These are phyloP conservation scores for Acanthurus tractus DNA, from an alignment of 2,797 vertebrate genomes.

Conservation along the genomic window DNA sequence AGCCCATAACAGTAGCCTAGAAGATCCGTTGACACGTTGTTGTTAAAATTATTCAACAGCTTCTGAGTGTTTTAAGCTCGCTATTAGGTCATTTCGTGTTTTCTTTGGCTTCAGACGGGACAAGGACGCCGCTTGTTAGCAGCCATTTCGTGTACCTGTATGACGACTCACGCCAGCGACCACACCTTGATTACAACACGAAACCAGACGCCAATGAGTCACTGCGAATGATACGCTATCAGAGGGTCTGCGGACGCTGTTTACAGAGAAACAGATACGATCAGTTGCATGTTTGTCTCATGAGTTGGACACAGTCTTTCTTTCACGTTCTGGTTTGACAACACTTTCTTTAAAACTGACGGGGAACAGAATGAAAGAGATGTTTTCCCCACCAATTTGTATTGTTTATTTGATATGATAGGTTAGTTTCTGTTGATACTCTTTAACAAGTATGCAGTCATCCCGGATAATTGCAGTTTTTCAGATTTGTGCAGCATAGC, in stretches of 20 bases:
- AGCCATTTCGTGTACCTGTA: constrained; percentile 53
- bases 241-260: neutral
- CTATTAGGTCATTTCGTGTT: neutral
- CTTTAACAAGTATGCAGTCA: too few relatives aligned
- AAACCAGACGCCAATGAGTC: constrained; percentile 76
- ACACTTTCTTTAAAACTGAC: neutral
- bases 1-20: too few relatives aligned
- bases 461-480: too few relatives aligned
- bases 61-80: too few relatives aligned
- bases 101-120: neutral
- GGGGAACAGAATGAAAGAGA: neutral
- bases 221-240: constrained; percentile 15
- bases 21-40: too few relatives aligned
- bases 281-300: neutral
- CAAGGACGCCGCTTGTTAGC: neutral
- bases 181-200: constrained; percentile 74
- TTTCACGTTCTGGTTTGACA: neutral
- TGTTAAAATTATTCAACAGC: too few relatives aligned
- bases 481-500: too few relatives aligned
- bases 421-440: neutral
- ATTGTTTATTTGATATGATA: neutral
- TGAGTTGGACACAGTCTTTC: neutral
- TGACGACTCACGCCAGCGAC: constrained; percentile 12
- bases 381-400: neutral
- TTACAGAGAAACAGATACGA: neutral